Evolutionary conservation across 2,113 vertebrate genomes (phyloP), one percentile per base, ranked within the genome.

Genomic region (Anguilla japonica): DNA sequence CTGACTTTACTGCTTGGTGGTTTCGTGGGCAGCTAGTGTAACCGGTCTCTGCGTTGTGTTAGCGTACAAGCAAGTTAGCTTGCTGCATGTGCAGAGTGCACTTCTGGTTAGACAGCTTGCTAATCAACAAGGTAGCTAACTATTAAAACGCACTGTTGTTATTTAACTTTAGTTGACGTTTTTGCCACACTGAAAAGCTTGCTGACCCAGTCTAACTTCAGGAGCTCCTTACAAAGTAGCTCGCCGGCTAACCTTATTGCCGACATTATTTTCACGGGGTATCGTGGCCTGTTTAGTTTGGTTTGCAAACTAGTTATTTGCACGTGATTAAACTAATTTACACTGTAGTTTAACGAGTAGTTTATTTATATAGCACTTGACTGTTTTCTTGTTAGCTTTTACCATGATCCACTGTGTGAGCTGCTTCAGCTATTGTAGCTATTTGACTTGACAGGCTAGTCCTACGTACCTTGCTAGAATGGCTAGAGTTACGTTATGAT

Each of bases 51-150:
- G 71, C 71, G 50, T 53, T 53, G 50, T 53, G 50, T 53, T 53
- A 13, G 50, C 50, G 50, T 11, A 53, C 11, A 53, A 53, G 50
- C 50, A 53, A 88, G 89, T 88, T 84, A 89, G 90, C 39, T 63
- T 85, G 80, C 83, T 41, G 46, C 63, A 43, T 46, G 85, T 87
- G 7, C 40, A 53, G 7, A 14, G 50, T 53, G 8, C 50, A 53
- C 50, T 53, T 53, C 50, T 53, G 78, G 83, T 34, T 81, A 43
- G 53, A 41, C 83, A 41, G 80, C 63, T 89, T 82, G 80, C 43
- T 63, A 41, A 78, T 75, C 11, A n/a, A 34, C 20, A 3, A 34
- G 26, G 9, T 75, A 13, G 9, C 7, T 41, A 41, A 41, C 41
- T 41, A 41, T 34, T 18, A 46, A 22, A 46, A 46, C 13, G 79